Conservation (phyloP, 2,797 vertebrate genomes). For the Poeciliopsis turneri region DNA sequence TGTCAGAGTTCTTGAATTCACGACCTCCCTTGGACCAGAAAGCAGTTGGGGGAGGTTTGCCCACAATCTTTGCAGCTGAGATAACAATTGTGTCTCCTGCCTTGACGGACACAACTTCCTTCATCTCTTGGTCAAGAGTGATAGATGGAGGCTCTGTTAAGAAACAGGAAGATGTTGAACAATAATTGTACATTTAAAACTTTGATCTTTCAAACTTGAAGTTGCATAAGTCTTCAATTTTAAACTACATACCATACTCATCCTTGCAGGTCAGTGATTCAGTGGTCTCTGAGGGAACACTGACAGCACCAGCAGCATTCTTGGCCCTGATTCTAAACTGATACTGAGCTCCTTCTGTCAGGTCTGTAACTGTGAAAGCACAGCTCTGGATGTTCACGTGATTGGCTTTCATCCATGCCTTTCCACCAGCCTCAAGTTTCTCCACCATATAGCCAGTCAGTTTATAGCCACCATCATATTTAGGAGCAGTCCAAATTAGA, state of each 20-base stretch:
- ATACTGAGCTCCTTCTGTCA: constrained; percentile 90
- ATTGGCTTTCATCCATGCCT: constrained; percentile 95
- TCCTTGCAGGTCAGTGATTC: constrained; percentile 93
- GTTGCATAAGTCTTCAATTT: not conserved
- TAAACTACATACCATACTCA: constrained; percentile 87
- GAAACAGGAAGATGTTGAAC: constrained; percentile 27
- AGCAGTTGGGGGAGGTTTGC: constrained; percentile 94
- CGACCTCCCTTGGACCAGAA: constrained; percentile 96
- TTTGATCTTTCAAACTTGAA: not conserved
- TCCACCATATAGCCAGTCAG: constrained; percentile 96
- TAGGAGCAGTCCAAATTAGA: constrained; percentile 95
- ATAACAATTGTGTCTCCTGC: constrained; percentile 94
- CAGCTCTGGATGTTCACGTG: constrained; percentile 94
- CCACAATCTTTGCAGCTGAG: constrained; percentile 92
- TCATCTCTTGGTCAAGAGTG: constrained; percentile 92
- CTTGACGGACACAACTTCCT: constrained; percentile 93
- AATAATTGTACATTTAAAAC: not conserved
- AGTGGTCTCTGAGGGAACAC: constrained; percentile 92
- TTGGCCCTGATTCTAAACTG: constrained; percentile 97
- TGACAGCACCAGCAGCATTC: constrained; percentile 94
- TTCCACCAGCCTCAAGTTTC: constrained; percentile 90
- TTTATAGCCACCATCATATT: constrained; percentile 97
- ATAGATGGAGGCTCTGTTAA: constrained; percentile 93
- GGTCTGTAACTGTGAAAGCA: constrained; percentile 94
- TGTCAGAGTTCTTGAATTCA: constrained; percentile 93